Base-by-base conservation (phyloP, 2,113 vertebrate species). In the Oceanites oceanicus region DNA sequence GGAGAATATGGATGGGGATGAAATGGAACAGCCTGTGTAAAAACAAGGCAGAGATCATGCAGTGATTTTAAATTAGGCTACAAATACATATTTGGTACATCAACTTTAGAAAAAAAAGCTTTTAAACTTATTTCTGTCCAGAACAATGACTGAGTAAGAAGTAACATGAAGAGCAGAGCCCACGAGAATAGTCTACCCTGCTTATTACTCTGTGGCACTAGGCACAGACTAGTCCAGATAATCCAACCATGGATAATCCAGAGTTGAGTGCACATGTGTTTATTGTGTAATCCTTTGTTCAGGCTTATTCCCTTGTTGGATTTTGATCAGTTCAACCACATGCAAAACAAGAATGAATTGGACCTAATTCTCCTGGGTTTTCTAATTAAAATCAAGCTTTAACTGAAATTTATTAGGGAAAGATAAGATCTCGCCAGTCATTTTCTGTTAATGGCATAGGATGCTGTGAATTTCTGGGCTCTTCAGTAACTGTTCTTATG, bases 311-410 rank as follows among this genome's bases (percentile, higher is more conserved):
- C 7, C 7, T 56, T 72, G 67, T 90, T 40, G 22, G 82, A 96
- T 74, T 91, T 85, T 85, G 91, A 89, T 97, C 94, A 90, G 67
- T 76, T 96, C 71, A 91, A 82, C 88, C 80, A 71, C 90, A 96
- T 65, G 80, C 66, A 95, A 96, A 96, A 79, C 56, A 91, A 80
- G 79, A 96, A 97, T 95, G 66, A 94, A 88, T 82, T 91, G 36
- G 34, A 66, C 20, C 20, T 66, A 81, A 94, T 97, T 96, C 76
- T 94, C 86, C 68, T 79, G 88, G 40, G 71, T 86, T 96, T 96
- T 87, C 67, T 91, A 90, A 96, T 95, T 86, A 86, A 87, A 97
- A 94, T 92, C 66, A 90, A 94, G 30, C 13, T 73, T 45, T 88
- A 94, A 90, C 82, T 93, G 88, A 97, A 96, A 94, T 75, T 62